Conservation (phyloP, 2,888 invertebrate genomes). For the Harpalus rufipes region DNA sequence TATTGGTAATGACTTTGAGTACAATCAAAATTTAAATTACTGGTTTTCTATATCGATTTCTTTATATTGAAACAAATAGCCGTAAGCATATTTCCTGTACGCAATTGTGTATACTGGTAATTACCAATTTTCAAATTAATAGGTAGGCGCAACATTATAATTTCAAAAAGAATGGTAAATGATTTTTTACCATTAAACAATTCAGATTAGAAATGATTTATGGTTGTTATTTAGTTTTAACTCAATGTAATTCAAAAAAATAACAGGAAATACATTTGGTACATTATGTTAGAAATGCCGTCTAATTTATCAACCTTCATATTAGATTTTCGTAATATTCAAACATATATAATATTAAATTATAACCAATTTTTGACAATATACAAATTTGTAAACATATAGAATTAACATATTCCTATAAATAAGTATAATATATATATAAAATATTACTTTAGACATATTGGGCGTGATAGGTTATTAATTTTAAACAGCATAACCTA, state of each 20-base stretch:
- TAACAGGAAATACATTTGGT: no score
- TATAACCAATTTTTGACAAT: no score
- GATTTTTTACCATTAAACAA: no score
- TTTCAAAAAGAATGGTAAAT: no score
- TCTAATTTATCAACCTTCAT: no score
- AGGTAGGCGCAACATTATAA: no score
- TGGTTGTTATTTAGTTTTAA: no score
- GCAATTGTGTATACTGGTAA: neutral
- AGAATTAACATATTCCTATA: neutral
- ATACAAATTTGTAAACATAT: neutral
- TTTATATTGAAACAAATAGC: neutral
- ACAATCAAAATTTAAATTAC: neutral
- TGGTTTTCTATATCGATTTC: neutral
- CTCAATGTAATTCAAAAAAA: no score
- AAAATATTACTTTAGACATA: neutral
- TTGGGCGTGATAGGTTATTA: neutral
- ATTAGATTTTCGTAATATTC: no score
- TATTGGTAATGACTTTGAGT: neutral
- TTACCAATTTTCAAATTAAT: neutral
- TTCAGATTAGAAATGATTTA: no score
- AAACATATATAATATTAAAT: no score
- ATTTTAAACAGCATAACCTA: neutral
- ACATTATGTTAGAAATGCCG: no score
- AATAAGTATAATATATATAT: neutral
- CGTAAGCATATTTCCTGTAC: neutral